These are phyloP conservation scores for Tachina fera DNA, from an alignment of 2,888 invertebrate species.

Conservation along the genomic window DNA sequence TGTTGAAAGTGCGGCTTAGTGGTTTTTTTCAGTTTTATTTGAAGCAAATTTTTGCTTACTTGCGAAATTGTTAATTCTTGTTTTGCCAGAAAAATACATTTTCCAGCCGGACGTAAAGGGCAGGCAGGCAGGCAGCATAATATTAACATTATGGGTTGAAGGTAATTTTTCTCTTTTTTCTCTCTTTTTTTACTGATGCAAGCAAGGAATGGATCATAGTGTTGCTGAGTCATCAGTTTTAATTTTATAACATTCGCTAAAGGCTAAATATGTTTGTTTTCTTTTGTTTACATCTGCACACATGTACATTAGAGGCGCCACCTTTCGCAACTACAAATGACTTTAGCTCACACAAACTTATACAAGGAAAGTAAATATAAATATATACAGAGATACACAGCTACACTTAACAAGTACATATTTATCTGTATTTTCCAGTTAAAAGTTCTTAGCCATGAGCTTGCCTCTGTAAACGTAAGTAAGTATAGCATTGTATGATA, in stretches of 20 bases:
- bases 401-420: not conserved
- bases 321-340: constrained; percentile 45
- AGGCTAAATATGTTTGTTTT: constrained; percentile 11
- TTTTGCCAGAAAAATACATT: not conserved
- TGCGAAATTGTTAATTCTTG: constrained; percentile 38
- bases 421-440: constrained; percentile 48
- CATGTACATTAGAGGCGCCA: constrained; percentile 34
- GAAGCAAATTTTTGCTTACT: constrained; percentile 11
- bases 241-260: constrained; percentile 39
- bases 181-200: not conserved
- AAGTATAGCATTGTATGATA: constrained; percentile 22
- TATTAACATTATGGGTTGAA: not conserved
- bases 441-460: constrained; percentile 33
- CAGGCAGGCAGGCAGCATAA: not conserved
- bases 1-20: not conserved
- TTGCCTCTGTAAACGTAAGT: not conserved
- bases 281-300: not conserved
- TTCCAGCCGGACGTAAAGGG: not conserved
- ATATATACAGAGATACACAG: not conserved
- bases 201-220: constrained; percentile 24
- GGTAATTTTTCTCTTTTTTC: not conserved
- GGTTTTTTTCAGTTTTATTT: not conserved
- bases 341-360: constrained; percentile 1
- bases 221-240: constrained; percentile 57
- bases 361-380: not conserved